phyloP scores from a whole-genome alignment of 1,140 invertebrate genomes.

The Diprion similis region DNA sequence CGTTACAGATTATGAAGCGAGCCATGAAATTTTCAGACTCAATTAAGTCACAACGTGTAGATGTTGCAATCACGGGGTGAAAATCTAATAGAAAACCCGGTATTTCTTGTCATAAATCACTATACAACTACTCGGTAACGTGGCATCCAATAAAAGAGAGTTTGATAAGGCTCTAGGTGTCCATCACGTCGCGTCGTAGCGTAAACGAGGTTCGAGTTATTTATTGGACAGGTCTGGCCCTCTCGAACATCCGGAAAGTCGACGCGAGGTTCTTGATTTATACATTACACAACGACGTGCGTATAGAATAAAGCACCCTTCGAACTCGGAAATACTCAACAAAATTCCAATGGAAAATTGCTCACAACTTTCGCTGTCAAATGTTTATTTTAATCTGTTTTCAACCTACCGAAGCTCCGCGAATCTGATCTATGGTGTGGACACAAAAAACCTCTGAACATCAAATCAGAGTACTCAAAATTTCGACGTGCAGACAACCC shows the following conservation, averaged over 20 bases:
- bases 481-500: too few relatives aligned
- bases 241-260: background rate
- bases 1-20: too few relatives aligned
- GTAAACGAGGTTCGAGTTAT: background rate
- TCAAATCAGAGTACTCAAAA: too few relatives aligned
- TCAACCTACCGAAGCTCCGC: too few relatives aligned
- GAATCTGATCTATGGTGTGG: too few relatives aligned
- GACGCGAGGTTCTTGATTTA: background rate
- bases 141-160: background rate
- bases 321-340: background rate
- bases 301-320: background rate
- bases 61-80: too few relatives aligned
- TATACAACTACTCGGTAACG: background rate
- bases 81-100: background rate
- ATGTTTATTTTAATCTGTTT: too few relatives aligned
- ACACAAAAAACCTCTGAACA: too few relatives aligned
- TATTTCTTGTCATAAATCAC: background rate
- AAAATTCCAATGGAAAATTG: background rate
- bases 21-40: too few relatives aligned
- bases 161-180: slow-evolving; percentile 2
- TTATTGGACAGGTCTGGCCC: background rate
- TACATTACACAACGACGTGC: background rate
- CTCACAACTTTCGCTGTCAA: background rate
- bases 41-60: too few relatives aligned
- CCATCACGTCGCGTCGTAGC: background rate